Evolutionary conservation across 2,888 invertebrate species (phyloP), one percentile per base, ranked within the genome.

Genomic region (Penaeus monodon): DNA sequence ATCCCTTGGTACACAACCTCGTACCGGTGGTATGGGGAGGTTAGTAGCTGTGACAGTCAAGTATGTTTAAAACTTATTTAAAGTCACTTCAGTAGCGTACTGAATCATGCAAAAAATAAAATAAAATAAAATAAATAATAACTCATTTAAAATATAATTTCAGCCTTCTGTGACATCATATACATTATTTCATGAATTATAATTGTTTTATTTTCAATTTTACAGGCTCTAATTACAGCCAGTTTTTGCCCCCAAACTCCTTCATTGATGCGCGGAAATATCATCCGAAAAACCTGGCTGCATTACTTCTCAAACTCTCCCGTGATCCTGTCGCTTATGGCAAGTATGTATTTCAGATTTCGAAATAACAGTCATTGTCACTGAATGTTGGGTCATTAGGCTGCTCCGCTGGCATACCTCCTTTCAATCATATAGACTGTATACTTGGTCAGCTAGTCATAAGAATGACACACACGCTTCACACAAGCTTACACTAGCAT

Each of bases 211-310:
- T 44, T 44, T 10, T 44, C 10, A 10, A 2, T 38, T 6, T 44
- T 44, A 27, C 80, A 80, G 80, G 91, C 24, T 91, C 91, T 0
- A 90, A 92, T 82, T 92, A 92, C 81, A 89, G 89, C 4, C 27
- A 57, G 22, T 88, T 91, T 17, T 90, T 91, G 12, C 92, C 92
- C 0, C 89, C 90, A 29, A 89, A 90, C n/a, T 91, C 92, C 4
- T 92, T 90, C 88, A 92, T 92, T 73, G 90, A 92, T 88, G 91
- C 91, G 0, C 90, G 90, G 4, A 90, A 91, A 24, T 92, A 91
- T 82, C 89, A 90, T 12, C 91, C 91, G 0, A 89, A 91, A 87
- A 89, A 90, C n/a, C 90, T 92, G 33, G 91, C 91, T 17, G 49
- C 3, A 12, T 38, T 76, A 22, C 76, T 76, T 6, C 76, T 76